Percentiles rank a stretch among this genome's conserved stretches.
Evolutionary conservation across 2,113 vertebrate species (phyloP).

Genomic region (Ploceus nigricollis): DNA sequence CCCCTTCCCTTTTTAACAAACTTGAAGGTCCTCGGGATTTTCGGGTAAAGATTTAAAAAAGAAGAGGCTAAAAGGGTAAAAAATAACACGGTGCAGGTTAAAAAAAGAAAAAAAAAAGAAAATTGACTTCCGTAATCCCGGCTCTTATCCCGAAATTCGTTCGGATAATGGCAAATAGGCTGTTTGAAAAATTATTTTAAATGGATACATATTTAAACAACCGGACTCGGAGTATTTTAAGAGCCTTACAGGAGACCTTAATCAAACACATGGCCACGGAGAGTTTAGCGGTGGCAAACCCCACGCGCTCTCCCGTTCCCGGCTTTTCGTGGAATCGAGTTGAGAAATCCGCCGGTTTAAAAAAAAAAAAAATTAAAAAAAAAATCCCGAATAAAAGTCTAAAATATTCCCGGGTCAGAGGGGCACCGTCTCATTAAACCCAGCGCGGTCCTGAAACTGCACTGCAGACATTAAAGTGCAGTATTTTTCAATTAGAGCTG

Average conservation of each 20-base stretch:
- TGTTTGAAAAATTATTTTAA: not conserved
- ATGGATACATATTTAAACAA: not conserved
- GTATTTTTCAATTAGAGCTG: conserved; percentile 99
- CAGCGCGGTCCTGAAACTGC: conserved; percentile 81
- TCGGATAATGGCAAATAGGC: not conserved
- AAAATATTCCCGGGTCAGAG: conserved; percentile 83
- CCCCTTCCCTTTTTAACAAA: not conserved
- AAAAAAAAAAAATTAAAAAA: conserved; percentile 43
- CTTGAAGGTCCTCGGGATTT: not conserved
- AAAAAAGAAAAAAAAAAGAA: too few species aligned
- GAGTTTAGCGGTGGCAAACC: not conserved
- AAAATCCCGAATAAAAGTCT: conserved; percentile 70
- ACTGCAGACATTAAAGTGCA: conserved; percentile 95
- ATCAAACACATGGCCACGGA: not conserved
- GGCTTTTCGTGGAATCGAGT: not conserved
- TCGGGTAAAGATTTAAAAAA: not conserved
- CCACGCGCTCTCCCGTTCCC: not conserved
- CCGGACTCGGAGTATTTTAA: not conserved
- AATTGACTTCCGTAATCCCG: not conserved
- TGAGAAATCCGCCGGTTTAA: conserved; percentile 39
- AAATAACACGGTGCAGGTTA: not conserved
- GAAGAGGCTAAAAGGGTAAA: not conserved
- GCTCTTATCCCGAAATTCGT: not conserved
- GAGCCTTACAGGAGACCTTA: not conserved
- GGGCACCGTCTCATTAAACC: conserved; percentile 89